Percentiles rank a stretch among this genome's conserved stretches.
Evolutionary conservation across 2,888 invertebrate species (phyloP).

Genomic region (Beris morrisii): DNA sequence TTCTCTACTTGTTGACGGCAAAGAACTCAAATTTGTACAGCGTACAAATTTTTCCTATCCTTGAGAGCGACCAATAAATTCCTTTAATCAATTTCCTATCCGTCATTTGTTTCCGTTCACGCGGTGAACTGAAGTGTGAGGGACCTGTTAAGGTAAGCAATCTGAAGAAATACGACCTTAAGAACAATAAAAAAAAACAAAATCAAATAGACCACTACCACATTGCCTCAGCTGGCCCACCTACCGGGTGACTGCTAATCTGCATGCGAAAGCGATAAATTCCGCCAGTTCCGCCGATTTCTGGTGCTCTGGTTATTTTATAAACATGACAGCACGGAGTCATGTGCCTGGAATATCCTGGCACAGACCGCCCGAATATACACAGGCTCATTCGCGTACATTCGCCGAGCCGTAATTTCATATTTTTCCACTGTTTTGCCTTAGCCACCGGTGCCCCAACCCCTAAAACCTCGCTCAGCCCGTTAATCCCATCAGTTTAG

Average conservation of each 20-base stretch:
- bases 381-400: not conserved
- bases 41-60: too few species aligned
- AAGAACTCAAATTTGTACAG: too few species aligned
- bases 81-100: too few species aligned
- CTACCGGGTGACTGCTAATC: constrained; percentile 19
- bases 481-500: constrained; percentile 20
- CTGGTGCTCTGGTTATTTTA: constrained; percentile 37
- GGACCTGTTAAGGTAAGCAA: too few species aligned
- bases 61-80: too few species aligned
- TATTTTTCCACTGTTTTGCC: constrained; percentile 35
- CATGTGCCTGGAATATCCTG: constrained; percentile 37
- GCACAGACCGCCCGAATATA: constrained; percentile 19
- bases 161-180: too few species aligned
- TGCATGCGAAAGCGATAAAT: constrained; percentile 39
- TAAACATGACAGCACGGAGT: constrained; percentile 35
- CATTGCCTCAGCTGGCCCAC: too few species aligned
- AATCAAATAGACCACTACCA: too few species aligned
- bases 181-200: too few species aligned
- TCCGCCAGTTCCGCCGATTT: constrained; percentile 34
- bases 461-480: constrained; percentile 28
- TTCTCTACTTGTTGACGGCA: too few species aligned
- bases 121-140: too few species aligned
- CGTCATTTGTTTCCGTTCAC: too few species aligned
- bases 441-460: constrained; percentile 23
- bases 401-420: constrained; percentile 24